A percentile compares a stretch with the other conserved stretches of the same genome.
Evolutionary conservation across 2,113 vertebrate genomes (phyloP).

Genomic region (Brachypteracias leptosomus): DNA sequence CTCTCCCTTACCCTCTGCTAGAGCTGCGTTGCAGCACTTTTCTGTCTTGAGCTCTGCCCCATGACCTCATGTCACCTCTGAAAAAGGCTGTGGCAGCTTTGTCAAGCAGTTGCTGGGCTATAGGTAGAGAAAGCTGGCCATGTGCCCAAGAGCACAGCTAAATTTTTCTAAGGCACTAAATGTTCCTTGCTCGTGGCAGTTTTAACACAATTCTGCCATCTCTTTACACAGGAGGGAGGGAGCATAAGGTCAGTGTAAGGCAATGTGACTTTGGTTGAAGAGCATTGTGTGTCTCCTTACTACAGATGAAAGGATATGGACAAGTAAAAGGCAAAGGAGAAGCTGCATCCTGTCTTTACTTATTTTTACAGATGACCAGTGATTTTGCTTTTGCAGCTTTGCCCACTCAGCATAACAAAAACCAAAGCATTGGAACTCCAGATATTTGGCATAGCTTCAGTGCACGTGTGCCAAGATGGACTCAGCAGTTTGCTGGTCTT

Average conservation of each 20-base stretch:
- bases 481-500: background rate
- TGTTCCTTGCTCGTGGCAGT: accelerated
- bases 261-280: background rate
- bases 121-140: background rate
- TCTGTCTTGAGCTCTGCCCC: background rate
- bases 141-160: background rate
- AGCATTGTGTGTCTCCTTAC: background rate
- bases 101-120: background rate
- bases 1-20: accelerated
- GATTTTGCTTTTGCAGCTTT: background rate
- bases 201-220: background rate
- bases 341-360: background rate
- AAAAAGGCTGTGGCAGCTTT: background rate
- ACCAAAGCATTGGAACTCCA: background rate
- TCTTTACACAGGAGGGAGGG: background rate
- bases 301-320: background rate
- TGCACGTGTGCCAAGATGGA: background rate
- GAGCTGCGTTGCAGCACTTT: background rate
- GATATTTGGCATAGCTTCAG: background rate
- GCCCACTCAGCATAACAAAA: background rate
- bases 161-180: background rate
- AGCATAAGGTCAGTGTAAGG: background rate
- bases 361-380: background rate
- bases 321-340: background rate
- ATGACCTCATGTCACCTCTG: background rate